Percentiles rank a stretch among this genome's conserved stretches.
These are phyloP conservation scores for Fragum whitleyi DNA, from an alignment of 2,888 invertebrate species.

Conservation along the genomic window DNA sequence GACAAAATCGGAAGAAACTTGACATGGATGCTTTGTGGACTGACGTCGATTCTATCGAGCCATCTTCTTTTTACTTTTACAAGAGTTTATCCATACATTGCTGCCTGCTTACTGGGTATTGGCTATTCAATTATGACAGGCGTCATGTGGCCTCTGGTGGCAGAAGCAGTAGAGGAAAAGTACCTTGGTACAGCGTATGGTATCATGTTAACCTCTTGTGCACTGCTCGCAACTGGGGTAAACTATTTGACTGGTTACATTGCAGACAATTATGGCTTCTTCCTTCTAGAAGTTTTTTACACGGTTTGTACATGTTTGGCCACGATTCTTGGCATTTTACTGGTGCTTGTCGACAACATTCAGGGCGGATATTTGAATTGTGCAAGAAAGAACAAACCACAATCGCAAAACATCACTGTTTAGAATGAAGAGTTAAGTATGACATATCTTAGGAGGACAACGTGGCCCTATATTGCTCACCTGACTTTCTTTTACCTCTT, in stretches of 20 bases:
- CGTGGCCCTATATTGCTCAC: no score
- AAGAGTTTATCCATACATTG: not conserved
- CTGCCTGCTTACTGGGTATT: not conserved
- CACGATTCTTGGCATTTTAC: not conserved
- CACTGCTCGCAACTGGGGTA: not conserved
- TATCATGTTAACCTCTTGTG: not conserved
- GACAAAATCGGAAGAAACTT: conserved; percentile 16
- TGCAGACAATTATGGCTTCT: not conserved
- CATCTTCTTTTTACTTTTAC: not conserved
- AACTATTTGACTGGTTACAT: not conserved
- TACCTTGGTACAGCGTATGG: conserved; percentile 7
- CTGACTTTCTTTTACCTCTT: no score
- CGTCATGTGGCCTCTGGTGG: conserved; percentile 1
- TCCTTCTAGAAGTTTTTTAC: not conserved
- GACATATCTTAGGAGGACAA: no score
- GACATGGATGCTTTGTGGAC: conserved; percentile 10
- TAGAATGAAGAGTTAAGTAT: no score
- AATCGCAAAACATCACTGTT: not conserved
- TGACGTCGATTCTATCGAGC: not conserved
- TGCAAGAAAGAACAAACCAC: not conserved
- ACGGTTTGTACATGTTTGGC: not conserved
- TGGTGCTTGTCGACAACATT: not conserved
- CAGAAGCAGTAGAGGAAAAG: not conserved
- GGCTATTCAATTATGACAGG: not conserved
- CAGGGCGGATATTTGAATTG: not conserved